Percentiles rank a stretch among this genome's conserved stretches.
phyloP scores from a whole-genome alignment of 2,797 vertebrate genomes.

The Cephalopachus bancanus region DNA sequence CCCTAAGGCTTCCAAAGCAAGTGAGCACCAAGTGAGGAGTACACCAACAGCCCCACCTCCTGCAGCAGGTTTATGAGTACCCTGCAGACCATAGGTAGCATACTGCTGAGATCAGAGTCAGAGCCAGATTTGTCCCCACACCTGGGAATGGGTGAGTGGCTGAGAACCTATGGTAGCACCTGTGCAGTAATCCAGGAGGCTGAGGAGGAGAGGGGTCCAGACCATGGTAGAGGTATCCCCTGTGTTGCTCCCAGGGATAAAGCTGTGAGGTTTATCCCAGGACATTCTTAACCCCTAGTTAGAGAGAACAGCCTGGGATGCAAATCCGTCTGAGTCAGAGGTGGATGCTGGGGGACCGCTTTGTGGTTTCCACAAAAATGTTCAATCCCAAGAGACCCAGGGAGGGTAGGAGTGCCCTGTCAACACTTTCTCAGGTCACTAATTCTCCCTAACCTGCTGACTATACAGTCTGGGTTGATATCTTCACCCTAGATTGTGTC shows the following conservation, averaged over 20 bases:
- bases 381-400: too few species aligned
- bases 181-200: not conserved
- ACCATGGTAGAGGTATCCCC: not conserved
- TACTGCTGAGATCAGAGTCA: not conserved
- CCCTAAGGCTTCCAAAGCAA: not conserved
- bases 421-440: rapidly evolving
- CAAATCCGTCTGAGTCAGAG: not conserved
- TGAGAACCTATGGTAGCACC: not conserved
- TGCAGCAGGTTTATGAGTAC: not conserved
- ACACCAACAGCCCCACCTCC: not conserved
- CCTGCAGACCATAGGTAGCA: not conserved
- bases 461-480: too few species aligned
- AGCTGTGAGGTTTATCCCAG: not conserved
- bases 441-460: too few species aligned
- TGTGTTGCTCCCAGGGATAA: rapidly evolving
- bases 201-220: not conserved
- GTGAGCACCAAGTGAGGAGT: not conserved
- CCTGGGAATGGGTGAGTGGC: not conserved
- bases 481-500: too few species aligned
- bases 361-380: too few species aligned
- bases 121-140: too few species aligned
- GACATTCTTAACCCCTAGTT: not conserved
- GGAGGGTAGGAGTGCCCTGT: too few species aligned
- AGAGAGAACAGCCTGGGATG: not conserved
- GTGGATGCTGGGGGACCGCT: too few species aligned